Percentiles rank a stretch among this genome's conserved stretches.
Evolutionary conservation across 2,888 invertebrate genomes (phyloP).

Genomic region (Spatulosminthurus flaviceps): DNA sequence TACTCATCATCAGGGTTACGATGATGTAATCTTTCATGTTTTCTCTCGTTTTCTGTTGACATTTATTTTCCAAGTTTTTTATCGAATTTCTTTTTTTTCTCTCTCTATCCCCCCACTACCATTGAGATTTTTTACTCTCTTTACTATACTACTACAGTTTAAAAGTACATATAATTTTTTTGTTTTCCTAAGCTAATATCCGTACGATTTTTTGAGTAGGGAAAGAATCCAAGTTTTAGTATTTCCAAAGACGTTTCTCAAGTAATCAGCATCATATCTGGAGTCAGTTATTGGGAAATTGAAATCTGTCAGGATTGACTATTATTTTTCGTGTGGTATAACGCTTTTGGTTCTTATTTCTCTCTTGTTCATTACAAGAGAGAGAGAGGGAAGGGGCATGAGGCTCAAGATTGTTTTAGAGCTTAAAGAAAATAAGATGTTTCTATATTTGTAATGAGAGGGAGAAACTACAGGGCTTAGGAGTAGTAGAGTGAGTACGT

Average conservation of each 20-base stretch:
- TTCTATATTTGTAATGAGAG: conserved; percentile 14
- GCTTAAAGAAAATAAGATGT: neutral
- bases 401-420: neutral
- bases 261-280: conserved; percentile 12
- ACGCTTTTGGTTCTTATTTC: no score
- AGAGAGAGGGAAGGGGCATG: no score
- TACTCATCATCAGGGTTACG: neutral
- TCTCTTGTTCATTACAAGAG: no score
- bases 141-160: no score
- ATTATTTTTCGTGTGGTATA: no score
- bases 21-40: conserved; percentile 14
- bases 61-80: neutral
- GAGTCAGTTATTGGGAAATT: neutral
- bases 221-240: neutral
- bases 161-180: no score
- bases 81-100: neutral
- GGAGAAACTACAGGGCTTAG: neutral
- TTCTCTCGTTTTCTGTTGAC: conserved; percentile 7
- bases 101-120: neutral
- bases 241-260: neutral
- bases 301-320: no score
- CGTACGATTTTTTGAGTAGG: neutral
- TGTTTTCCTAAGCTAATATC: no score
- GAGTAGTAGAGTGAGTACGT: neutral
- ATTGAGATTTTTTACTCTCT: no score